Evolutionary conservation across 2,113 vertebrate species (phyloP).

Genomic region (Meriones unguiculatus): DNA sequence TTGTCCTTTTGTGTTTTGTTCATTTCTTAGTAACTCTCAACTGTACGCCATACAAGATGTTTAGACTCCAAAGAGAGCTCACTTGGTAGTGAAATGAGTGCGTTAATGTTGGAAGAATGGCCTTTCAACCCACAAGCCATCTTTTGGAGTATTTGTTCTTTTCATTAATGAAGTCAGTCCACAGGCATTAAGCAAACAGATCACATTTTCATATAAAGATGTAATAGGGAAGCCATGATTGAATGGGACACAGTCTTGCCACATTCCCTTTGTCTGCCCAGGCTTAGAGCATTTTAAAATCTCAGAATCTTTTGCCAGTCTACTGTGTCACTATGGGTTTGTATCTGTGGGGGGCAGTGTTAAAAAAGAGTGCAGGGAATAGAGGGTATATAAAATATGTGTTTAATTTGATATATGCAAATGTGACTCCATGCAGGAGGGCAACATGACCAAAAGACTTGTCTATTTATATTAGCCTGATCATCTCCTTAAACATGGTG

Average conservation of each 20-base stretch:
- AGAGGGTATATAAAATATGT: background rate
- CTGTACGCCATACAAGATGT: background rate
- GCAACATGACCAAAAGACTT: background rate
- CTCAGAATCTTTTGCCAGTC: background rate
- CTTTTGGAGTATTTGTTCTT: background rate
- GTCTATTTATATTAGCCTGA: background rate
- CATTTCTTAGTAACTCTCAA: background rate
- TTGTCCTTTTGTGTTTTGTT: background rate
- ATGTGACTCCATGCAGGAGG: background rate
- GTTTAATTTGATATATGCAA: background rate
- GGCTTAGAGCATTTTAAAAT: background rate
- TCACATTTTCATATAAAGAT: background rate
- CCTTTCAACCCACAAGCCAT: rapidly evolving
- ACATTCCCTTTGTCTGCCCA: background rate
- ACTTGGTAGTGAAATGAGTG: background rate
- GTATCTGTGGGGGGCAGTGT: background rate
- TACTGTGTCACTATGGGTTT: background rate
- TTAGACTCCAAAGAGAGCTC: background rate
- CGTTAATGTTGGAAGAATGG: background rate
- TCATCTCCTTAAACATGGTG: background rate
- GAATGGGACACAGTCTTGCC: background rate
- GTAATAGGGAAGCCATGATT: background rate
- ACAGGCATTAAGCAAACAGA: background rate
- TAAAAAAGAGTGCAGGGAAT: background rate
- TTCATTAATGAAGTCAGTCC: background rate